These are phyloP conservation scores for Melanocharis versteri DNA, from an alignment of 2,113 vertebrate genomes.

Conservation along the genomic window DNA sequence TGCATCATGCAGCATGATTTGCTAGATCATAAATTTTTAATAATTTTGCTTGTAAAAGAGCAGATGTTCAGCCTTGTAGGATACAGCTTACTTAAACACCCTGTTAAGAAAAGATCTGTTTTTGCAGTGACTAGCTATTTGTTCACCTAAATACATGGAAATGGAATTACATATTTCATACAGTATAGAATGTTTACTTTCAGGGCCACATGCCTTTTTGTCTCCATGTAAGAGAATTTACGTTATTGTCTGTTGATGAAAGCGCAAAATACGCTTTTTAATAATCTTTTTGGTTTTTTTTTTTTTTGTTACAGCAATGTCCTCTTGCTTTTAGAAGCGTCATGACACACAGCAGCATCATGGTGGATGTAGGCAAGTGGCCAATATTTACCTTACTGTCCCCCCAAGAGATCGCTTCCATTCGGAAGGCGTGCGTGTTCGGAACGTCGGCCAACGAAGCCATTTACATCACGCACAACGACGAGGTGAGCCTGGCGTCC, in stretches of 20 bases:
- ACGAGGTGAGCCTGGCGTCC: conserved; percentile 80
- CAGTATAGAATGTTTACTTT: background rate
- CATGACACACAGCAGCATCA: conserved; percentile 65
- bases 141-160: background rate
- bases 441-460: conserved; percentile 92
- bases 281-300: background rate
- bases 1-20: no score
- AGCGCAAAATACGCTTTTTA: background rate
- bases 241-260: background rate
- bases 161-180: background rate
- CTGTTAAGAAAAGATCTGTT: background rate
- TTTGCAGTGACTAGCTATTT: background rate
- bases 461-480: conserved; percentile 84
- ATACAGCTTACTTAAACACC: background rate
- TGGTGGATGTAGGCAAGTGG: conserved; percentile 97
- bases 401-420: conserved; percentile 81
- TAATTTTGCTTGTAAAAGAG: background rate
- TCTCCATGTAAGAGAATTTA: background rate
- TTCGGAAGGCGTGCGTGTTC: conserved; percentile 91
- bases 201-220: rapidly evolving
- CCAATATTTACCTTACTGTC: conserved; percentile 90
- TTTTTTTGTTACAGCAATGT: conserved; percentile 24
- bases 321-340: background rate
- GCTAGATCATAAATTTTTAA: background rate
- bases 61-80: background rate